phyloP scores from a whole-genome alignment of 2,113 vertebrate genomes.

The Bettongia penicillata region DNA sequence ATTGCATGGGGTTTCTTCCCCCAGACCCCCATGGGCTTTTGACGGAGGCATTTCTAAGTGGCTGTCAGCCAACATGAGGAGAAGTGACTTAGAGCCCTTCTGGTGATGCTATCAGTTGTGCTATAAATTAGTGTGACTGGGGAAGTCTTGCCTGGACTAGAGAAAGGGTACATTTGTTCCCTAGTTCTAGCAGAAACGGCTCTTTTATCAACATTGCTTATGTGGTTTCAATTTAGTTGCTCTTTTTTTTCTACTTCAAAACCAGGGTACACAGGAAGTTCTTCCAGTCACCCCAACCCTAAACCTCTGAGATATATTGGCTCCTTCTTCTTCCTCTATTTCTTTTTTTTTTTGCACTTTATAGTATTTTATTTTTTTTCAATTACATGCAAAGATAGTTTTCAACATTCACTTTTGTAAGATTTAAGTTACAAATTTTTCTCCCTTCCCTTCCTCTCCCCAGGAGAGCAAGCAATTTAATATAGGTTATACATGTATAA shows the following conservation, averaged over 20 bases:
- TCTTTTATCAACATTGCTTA: constrained; percentile 48
- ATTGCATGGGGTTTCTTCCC: neutral
- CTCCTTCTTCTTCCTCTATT: neutral
- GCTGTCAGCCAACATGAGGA: constrained; percentile 39
- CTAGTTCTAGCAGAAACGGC: constrained; percentile 5
- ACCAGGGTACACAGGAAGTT: neutral
- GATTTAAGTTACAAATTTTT: too few species aligned
- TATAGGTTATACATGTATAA: too few species aligned
- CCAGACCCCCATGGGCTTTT: constrained; percentile 35
- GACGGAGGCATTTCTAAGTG: constrained; percentile 17
- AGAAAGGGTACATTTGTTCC: constrained; percentile 53
- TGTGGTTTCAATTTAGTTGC: neutral
- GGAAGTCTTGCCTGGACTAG: constrained; percentile 14
- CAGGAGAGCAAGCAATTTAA: too few species aligned
- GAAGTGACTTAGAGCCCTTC: constrained; percentile 32
- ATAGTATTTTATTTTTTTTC: too few species aligned
- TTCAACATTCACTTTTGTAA: too few species aligned
- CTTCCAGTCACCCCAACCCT: neutral
- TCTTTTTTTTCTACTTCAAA: constrained; percentile 37
- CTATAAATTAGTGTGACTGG: constrained; percentile 50
- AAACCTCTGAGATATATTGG: neutral
- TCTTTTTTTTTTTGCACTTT: neutral
- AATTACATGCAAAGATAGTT: too few species aligned
- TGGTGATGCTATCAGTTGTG: constrained; percentile 33
- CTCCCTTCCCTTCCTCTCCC: too few species aligned